Conservation (phyloP, 2,113 vertebrate genomes). For the Megaptera novaeangliae region DNA sequence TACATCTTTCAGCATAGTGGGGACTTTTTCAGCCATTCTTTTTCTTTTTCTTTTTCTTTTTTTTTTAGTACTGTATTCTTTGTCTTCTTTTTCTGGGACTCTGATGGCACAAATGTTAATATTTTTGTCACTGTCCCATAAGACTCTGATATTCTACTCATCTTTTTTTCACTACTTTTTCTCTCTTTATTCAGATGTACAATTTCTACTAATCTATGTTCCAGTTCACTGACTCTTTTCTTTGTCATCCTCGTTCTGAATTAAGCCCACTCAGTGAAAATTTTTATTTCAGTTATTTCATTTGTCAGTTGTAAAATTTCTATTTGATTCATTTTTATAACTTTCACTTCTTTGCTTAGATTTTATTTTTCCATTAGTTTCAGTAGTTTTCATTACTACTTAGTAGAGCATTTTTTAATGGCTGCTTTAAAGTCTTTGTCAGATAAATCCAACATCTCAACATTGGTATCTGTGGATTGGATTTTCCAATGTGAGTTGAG, state of each 20-base stretch:
- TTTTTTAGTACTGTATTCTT: neutral
- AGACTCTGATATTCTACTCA: neutral
- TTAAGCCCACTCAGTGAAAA: neutral
- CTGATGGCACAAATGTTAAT: neutral
- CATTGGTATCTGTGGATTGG: neutral
- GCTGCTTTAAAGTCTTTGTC: neutral
- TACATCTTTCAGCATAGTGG: neutral
- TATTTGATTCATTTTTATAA: neutral
- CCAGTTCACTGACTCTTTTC: neutral
- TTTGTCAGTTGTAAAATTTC: neutral
- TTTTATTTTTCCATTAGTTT: neutral
- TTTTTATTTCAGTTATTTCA: neutral
- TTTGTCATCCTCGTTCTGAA: neutral
- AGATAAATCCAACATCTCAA: neutral
- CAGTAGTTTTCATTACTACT: neutral
- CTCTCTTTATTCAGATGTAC: neutral
- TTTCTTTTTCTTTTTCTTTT: neutral
- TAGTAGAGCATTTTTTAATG: neutral
- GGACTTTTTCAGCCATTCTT: neutral
- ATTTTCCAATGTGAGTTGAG: neutral
- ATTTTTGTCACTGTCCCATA: neutral
- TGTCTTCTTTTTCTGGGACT: neutral
- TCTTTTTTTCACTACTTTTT: neutral
- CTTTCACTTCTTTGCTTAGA: neutral
- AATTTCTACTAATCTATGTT: neutral